Base-by-base conservation (phyloP, 1,140 invertebrate species). In the Heliconius nattereri region DNA sequence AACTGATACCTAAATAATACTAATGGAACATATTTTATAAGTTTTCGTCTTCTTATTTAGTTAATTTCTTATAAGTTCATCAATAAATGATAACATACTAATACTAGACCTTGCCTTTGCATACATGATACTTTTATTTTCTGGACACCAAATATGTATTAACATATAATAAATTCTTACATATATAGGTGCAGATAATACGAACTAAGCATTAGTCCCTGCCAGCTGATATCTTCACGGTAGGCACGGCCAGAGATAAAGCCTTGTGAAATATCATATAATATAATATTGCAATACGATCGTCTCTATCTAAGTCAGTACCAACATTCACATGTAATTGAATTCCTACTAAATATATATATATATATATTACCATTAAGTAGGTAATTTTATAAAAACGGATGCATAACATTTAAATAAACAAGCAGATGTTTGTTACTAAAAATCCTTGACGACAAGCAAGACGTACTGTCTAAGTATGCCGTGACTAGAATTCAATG, bases 401-500 rank as follows among this genome's bases (percentile, higher is more conserved):
- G n/a, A 60, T 23, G 57, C n/a, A 60, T n/a, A 23, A 26, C 40
- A 66, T 26, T 66, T 29, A 66, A 66, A 66, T 66, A 66, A 66
- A 26, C 23, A 16, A 66, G 5, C 60, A 66, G 60, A 66, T 66
- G 60, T 9, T 66, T 23, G 60, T 66, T 26, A 26, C 11, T 66
- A 2, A 60, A 66, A 20, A 76, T 70, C 57, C 60, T 76, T 76
- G 75, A 35, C 71, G 60, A 66, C 60, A 66, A 20, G 23, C 57
- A 76, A 45, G 75, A 37, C 11, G 40, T 73, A 57, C 45, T 29
- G n/a, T 5, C 29, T 57, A 23, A 60, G 54, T 40, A 37, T 66
- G n/a, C n/a, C 74, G 74, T 75, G 74, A 75, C 74, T 66, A 60
- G 74, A 32, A 76, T 70, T 23, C 26, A 74, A 74, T 66, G 35